These are phyloP conservation scores for Bovichtus variegatus DNA, from an alignment of 2,797 vertebrate species.

Conservation along the genomic window DNA sequence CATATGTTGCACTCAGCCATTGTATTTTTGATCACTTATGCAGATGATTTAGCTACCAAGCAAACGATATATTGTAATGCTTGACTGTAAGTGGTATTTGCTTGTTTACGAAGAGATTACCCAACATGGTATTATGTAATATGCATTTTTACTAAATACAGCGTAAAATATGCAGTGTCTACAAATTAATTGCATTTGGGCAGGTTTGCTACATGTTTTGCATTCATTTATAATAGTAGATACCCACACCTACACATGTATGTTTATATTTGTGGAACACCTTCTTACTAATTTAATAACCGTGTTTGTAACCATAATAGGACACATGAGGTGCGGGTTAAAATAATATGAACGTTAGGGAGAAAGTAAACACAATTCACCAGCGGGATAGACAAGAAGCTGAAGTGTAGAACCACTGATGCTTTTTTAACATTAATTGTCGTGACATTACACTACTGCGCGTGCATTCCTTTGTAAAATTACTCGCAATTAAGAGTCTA, in stretches of 20 bases:
- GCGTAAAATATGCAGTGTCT: conserved; percentile 3
- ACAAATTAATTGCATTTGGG: neutral
- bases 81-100: conserved; percentile 16
- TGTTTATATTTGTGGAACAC: neutral
- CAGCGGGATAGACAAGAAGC: neutral
- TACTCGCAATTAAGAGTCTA: neutral
- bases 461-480: neutral
- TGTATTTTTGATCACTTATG: conserved; percentile 8
- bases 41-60: conserved; percentile 13
- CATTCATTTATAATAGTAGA: neutral
- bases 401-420: neutral
- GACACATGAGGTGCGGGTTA: no score
- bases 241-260: neutral
- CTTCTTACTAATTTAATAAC: neutral
- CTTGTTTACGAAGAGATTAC: conserved; percentile 43
- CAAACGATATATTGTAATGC: conserved; percentile 3
- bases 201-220: neutral
- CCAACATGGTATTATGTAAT: conserved; percentile 53
- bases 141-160: conserved; percentile 32
- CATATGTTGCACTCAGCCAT: conserved; percentile 26
- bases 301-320: neutral
- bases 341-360: neutral
- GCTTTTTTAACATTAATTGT: neutral
- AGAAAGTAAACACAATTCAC: neutral
- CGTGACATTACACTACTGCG: neutral